Percentiles rank a stretch among this genome's conserved stretches.
phyloP scores from a whole-genome alignment of 2,888 invertebrate genomes.

The Drosophila austrosaltans region DNA sequence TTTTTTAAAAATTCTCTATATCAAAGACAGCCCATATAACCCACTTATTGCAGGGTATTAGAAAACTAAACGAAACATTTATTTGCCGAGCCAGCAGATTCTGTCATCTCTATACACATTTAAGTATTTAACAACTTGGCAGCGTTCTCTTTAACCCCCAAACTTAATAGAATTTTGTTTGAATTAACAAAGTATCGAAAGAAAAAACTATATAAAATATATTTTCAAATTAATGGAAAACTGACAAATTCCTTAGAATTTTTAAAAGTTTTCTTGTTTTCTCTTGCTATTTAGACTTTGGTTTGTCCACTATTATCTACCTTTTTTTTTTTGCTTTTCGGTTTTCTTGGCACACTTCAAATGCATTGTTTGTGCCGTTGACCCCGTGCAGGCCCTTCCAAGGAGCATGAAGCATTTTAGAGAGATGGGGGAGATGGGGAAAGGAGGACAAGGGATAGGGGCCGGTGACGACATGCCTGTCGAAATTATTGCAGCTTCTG shows the following conservation, averaged over 20 bases:
- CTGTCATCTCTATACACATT: background rate
- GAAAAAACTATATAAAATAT: background rate
- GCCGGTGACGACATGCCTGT: slow-evolving; percentile 56
- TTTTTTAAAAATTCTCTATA: too few relatives aligned
- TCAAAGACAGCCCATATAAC: background rate
- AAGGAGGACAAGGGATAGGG: background rate
- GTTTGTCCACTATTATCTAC: background rate
- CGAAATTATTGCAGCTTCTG: slow-evolving; percentile 59
- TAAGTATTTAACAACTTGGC: slow-evolving; percentile 2
- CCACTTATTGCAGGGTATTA: background rate
- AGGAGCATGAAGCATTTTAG: background rate
- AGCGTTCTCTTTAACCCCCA: background rate
- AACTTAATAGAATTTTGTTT: background rate
- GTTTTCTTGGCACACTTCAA: slow-evolving; percentile 23
- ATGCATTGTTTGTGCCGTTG: slow-evolving; percentile 51
- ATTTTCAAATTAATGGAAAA: too few relatives aligned
- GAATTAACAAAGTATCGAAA: background rate
- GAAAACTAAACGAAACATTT: background rate
- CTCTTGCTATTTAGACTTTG: background rate
- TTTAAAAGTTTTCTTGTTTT: background rate
- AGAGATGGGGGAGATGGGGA: background rate
- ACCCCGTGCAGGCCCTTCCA: slow-evolving; percentile 29
- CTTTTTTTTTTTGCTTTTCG: background rate
- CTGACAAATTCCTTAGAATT: background rate
- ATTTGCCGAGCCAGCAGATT: background rate